Evolutionary conservation across 2,113 vertebrate species (phyloP).

Genomic region (Heptranchias perlo): DNA sequence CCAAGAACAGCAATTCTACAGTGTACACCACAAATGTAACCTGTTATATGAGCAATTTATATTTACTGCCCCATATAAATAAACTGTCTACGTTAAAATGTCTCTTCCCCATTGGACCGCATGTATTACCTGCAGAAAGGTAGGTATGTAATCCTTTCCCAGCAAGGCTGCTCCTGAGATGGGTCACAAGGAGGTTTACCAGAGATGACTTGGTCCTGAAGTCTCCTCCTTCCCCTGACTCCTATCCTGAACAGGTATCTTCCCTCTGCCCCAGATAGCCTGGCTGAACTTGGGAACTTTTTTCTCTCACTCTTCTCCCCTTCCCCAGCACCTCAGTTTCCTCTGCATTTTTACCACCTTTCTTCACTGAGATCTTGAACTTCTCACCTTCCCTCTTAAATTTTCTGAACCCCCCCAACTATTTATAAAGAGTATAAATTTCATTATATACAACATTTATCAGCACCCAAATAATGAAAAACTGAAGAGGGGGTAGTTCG

Average conservation of each 20-base stretch:
- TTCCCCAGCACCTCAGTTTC: background rate
- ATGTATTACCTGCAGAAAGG: background rate
- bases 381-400: background rate
- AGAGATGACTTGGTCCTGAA: background rate
- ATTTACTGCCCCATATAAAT: background rate
- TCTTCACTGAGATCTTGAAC: background rate
- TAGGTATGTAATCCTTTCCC: background rate
- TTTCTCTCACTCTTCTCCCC: background rate
- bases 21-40: slow-evolving; percentile 11
- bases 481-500: background rate
- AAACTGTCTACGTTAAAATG: background rate
- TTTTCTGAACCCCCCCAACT: background rate
- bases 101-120: background rate
- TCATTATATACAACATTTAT: background rate
- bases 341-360: background rate
- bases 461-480: background rate
- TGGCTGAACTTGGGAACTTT: too few species aligned
- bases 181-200: background rate
- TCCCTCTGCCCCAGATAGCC: background rate
- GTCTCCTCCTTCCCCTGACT: background rate
- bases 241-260: background rate
- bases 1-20: slow-evolving; percentile 1
- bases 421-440: background rate
- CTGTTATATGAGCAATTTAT: background rate
- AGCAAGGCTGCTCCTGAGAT: background rate